Evolutionary conservation across 2,113 vertebrate genomes (phyloP).

Genomic region (Callaeas wilsoni): DNA sequence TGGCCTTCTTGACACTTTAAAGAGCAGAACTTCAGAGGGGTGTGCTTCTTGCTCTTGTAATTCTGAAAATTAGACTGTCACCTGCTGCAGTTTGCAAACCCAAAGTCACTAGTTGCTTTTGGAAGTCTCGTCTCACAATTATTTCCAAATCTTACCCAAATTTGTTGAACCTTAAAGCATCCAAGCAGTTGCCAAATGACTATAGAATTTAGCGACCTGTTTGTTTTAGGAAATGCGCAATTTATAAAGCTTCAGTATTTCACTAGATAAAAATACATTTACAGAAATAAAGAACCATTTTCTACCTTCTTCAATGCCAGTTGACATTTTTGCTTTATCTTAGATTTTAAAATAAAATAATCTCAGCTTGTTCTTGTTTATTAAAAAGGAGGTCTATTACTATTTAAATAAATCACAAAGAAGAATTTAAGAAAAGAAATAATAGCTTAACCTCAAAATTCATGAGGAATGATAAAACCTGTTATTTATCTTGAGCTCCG

Average conservation of each 20-base stretch:
- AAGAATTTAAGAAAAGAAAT: background rate
- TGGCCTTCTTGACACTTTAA: background rate
- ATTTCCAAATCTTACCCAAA: background rate
- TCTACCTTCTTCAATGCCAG: background rate
- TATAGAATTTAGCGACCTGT: background rate
- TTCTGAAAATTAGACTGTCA: background rate
- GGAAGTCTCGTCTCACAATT: background rate
- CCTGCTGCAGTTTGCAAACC: background rate
- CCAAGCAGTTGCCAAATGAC: background rate
- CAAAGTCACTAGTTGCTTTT: background rate
- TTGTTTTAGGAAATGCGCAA: background rate
- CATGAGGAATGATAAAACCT: background rate
- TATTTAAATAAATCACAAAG: background rate
- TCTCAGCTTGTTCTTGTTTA: slow-evolving; percentile 8
- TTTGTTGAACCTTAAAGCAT: background rate
- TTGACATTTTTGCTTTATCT: slow-evolving; percentile 31
- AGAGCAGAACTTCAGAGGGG: background rate
- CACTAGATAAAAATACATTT: slow-evolving; percentile 3
- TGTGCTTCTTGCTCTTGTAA: background rate
- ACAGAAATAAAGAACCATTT: background rate
- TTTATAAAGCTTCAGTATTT: background rate
- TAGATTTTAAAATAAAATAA: slow-evolving; percentile 25
- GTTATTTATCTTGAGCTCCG: background rate
- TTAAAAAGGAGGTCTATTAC: background rate
- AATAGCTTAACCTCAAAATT: slow-evolving; percentile 20